A percentile compares a stretch with the other conserved stretches of the same genome.
These are phyloP conservation scores for Hypocryptadius cinnamomeus DNA, from an alignment of 2,113 vertebrate genomes.

Conservation along the genomic window DNA sequence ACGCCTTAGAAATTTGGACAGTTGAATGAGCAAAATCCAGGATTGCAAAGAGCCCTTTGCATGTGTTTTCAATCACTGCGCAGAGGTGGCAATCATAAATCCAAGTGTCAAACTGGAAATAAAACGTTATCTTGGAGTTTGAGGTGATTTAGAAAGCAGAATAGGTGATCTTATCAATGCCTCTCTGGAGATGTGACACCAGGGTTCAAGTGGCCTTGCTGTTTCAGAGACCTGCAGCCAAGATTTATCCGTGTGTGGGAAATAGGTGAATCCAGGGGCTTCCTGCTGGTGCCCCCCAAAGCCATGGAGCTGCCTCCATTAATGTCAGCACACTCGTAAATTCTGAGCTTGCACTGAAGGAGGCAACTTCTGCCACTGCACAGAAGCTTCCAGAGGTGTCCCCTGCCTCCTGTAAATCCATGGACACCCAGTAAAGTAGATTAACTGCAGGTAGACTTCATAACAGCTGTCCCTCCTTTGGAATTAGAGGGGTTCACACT, in stretches of 20 bases:
- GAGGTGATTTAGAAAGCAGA: slow-evolving; percentile 45
- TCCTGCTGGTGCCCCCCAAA: slow-evolving; percentile 20
- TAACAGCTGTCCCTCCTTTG: neutral
- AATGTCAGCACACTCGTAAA: slow-evolving; percentile 65
- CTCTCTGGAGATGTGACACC: slow-evolving; percentile 13
- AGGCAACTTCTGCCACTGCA: slow-evolving; percentile 51
- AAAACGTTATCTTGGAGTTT: neutral
- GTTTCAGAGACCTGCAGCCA: neutral
- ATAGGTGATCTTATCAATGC: neutral
- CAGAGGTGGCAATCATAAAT: neutral
- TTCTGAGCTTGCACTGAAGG: slow-evolving; percentile 1
- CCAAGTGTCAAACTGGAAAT: neutral
- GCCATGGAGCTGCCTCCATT: slow-evolving; percentile 48
- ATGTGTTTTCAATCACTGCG: neutral
- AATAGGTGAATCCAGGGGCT: slow-evolving; percentile 51
- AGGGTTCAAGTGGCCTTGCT: neutral
- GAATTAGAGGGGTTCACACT: neutral
- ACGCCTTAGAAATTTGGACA: neutral
- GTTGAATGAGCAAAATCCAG: neutral
- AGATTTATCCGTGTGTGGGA: slow-evolving; percentile 68
- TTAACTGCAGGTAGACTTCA: slow-evolving; percentile 51
- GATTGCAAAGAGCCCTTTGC: neutral
- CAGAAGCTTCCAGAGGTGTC: slow-evolving; percentile 68
- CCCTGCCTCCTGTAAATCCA: slow-evolving; percentile 71
- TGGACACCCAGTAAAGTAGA: slow-evolving; percentile 64